Conservation (phyloP, 2,797 vertebrate species). For the Acipenser oxyrinchus region DNA sequence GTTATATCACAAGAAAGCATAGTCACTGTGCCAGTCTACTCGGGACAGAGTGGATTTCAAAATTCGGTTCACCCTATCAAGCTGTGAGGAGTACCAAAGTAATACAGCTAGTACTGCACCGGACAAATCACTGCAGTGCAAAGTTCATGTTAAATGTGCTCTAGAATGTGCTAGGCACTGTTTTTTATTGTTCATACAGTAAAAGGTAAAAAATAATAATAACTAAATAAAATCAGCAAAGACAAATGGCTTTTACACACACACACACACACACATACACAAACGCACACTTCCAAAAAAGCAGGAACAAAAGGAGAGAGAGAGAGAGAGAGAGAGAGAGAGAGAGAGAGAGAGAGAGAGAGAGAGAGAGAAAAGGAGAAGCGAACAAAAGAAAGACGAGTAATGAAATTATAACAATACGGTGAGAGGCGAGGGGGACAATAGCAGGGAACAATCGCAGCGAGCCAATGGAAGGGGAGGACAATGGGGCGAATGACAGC, state of each 20-base stretch:
- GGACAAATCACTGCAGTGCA: too few species aligned
- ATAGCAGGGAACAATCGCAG: constrained; percentile 94
- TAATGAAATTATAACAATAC: constrained; percentile 98
- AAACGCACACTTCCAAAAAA: constrained; percentile 61
- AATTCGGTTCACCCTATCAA: not conserved
- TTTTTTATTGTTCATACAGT: constrained; percentile 37
- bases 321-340: too few species aligned
- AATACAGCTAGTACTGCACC: too few species aligned
- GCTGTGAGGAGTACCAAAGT: too few species aligned
- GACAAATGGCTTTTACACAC: not conserved
- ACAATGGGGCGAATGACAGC: constrained; percentile 98
- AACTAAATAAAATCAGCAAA: constrained; percentile 50
- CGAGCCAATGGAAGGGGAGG: constrained; percentile 85
- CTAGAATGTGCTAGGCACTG: not conserved
- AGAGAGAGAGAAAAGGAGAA: constrained; percentile 81
- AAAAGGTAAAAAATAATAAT: constrained; percentile 37
- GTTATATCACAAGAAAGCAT: too few species aligned
- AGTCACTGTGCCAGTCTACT: not conserved
- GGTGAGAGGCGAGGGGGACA: constrained; percentile 74
- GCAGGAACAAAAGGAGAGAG: constrained; percentile 61
- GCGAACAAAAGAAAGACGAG: constrained; percentile 83
- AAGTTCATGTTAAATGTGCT: too few species aligned
- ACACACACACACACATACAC: not conserved
- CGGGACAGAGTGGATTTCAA: not conserved
- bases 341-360: constrained; percentile 12